Base-by-base conservation (phyloP, 2,888 invertebrate species). In the Mythimna albipuncta region DNA sequence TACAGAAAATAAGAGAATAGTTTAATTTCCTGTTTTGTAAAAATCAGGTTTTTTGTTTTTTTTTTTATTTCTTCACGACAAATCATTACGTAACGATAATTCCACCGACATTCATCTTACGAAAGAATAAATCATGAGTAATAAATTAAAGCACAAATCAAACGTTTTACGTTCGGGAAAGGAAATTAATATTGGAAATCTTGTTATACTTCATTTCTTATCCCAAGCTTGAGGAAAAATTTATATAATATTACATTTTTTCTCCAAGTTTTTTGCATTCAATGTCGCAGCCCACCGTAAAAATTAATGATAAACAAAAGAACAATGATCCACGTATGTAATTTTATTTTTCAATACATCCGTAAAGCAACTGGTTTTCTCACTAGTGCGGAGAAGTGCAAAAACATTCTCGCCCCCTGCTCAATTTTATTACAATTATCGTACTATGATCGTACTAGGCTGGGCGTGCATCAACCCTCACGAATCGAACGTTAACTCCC, bases 151-250 rank as follows among this genome's bases (percentile, higher is more conserved):
- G 58, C 21, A 69, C 16, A 59, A 71, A 79, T 81, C 55, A 77
- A 82, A 77, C 50, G 50, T 61, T 61, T 41, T 61, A 41, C 41
- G 61, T 63, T 77, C 58, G 35, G 16, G 19, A 57, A 21, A 66
- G 58, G 55, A 79, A 79, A 79, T 83, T 79, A 83, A 81, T 79
- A 83, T 81, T 55, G 58, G 54, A 69, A 57, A 47, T 78, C 77
- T 13, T 67, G 59, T 64, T 70, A 79, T 67, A 68, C 47, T 80
- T 82, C 26, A 61, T 68, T 67, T 64, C 21, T 59, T 58, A 50
- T 69, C 19, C n/a, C n/a, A 32, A 58, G 65, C 21, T 77, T 61
- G 35, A n/a, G n/a, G 10, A 9, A 58, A 58, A 65, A 32, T 62
- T 47, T 77, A 5, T 65, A 19, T 54, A 50, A 65, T 55, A 58